Evolutionary conservation across 1,140 invertebrate species (phyloP).

Genomic region (Drosophila tani): DNA sequence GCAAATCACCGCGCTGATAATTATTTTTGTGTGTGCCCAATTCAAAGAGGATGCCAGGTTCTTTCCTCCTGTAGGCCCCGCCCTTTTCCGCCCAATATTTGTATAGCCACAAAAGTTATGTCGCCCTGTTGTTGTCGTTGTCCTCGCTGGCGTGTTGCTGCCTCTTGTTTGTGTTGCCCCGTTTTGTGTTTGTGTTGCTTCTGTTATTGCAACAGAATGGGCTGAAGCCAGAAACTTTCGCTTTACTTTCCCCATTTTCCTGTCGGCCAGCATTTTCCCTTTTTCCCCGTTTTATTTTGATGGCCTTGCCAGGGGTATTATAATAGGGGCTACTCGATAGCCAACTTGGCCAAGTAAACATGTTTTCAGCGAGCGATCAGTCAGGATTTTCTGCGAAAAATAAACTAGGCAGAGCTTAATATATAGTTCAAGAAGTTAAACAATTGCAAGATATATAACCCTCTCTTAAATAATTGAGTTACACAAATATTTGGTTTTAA

Average conservation of each 20-base stretch:
- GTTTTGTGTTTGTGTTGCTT: constrained; percentile 25
- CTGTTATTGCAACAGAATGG: constrained; percentile 31
- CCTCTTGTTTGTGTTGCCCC: constrained; percentile 1
- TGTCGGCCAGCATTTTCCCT: background rate
- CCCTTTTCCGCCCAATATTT: constrained; percentile 53
- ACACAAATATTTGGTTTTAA: too few species aligned
- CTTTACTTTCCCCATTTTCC: background rate
- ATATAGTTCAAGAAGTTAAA: too few species aligned
- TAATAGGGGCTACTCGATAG: background rate
- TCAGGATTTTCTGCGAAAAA: background rate
- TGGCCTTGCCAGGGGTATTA: background rate
- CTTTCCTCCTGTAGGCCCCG: background rate
- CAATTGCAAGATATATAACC: background rate
- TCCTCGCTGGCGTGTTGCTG: background rate
- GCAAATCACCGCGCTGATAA: constrained; percentile 70
- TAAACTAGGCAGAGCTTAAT: background rate
- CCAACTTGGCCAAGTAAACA: background rate
- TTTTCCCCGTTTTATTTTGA: background rate
- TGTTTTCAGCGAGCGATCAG: background rate
- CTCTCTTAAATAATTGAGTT: background rate
- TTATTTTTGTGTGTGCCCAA: constrained; percentile 69
- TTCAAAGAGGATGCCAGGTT: constrained; percentile 9
- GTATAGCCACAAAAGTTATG: constrained; percentile 43
- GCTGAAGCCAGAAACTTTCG: constrained; percentile 43
- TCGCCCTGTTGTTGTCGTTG: constrained; percentile 18